These are phyloP conservation scores for Pissodes strobi DNA, from an alignment of 1,140 invertebrate species.

Conservation along the genomic window DNA sequence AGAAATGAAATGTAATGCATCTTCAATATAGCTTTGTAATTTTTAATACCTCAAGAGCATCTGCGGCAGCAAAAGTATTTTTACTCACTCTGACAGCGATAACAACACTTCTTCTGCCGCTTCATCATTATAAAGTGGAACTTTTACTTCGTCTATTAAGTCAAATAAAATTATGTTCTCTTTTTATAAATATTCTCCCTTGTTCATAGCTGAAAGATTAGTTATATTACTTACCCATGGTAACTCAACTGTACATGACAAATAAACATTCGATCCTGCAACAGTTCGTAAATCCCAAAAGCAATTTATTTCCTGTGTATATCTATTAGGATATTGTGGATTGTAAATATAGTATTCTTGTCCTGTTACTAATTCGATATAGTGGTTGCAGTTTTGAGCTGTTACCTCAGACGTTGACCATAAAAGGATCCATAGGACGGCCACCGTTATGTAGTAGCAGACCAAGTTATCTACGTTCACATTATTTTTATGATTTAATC, in stretches of 20 bases:
- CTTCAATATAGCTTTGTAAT: too few species aligned
- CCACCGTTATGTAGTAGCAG: neutral
- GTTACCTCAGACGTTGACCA: neutral
- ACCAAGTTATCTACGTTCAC: neutral
- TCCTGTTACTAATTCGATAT: neutral
- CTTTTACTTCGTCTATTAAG: too few species aligned
- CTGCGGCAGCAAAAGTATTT: too few species aligned
- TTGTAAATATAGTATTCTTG: neutral
- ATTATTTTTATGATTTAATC: too few species aligned
- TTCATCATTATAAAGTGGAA: too few species aligned
- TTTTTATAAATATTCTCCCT: neutral
- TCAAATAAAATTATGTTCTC: too few species aligned
- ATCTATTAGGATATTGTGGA: neutral
- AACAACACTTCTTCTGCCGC: too few species aligned
- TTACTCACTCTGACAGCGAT: too few species aligned
- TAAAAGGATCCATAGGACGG: neutral
- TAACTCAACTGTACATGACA: constrained; percentile 2
- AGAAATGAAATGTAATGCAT: too few species aligned
- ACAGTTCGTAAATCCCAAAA: constrained; percentile 3
- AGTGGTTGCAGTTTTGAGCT: neutral
- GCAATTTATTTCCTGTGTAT: neutral
- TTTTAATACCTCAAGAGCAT: too few species aligned
- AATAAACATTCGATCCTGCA: neutral
- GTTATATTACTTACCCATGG: constrained; percentile 14
- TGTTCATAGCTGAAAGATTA: neutral